phyloP scores from a whole-genome alignment of 2,797 vertebrate species.

The Eutrigla gurnardus region DNA sequence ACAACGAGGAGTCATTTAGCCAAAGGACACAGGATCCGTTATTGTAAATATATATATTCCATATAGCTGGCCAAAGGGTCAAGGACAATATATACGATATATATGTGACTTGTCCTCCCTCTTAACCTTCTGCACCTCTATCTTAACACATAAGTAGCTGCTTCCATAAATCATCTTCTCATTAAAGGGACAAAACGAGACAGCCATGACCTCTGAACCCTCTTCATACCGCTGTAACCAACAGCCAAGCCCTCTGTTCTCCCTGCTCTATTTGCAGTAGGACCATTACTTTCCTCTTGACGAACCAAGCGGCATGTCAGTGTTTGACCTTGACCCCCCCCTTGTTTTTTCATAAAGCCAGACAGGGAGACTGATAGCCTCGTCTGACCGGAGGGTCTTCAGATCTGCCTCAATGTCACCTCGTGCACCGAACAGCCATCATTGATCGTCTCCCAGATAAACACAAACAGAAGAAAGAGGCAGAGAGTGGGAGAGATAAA shows the following conservation, averaged over 20 bases:
- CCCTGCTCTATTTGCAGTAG: not conserved
- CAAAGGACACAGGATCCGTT: conserved; percentile 40
- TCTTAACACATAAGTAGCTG: conserved; percentile 12
- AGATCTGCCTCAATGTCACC: conserved; percentile 52
- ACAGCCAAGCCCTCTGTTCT: not conserved
- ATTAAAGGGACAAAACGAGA: conserved; percentile 51
- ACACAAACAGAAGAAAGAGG: conserved; percentile 30
- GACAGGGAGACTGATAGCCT: conserved; percentile 33
- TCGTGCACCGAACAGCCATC: conserved; percentile 43
- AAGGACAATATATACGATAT: conserved; percentile 29
- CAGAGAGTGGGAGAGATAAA: conserved; percentile 36
- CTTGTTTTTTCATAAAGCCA: conserved; percentile 24
- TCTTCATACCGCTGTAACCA: conserved; percentile 16
- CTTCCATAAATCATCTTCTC: conserved; percentile 37
- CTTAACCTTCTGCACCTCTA: conserved; percentile 1
- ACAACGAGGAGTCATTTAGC: conserved; percentile 1
- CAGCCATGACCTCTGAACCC: conserved; percentile 37
- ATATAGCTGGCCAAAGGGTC: conserved; percentile 14
- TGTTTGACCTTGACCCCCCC: conserved; percentile 53
- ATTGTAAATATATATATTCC: conserved; percentile 26
- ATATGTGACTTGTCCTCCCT: conserved; percentile 1
- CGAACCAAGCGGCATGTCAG: not conserved
- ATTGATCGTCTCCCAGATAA: conserved; percentile 58
- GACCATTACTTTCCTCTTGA: conserved; percentile 44
- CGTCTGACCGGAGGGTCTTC: conserved; percentile 27